Evolutionary conservation across 2,797 vertebrate species (phyloP).

Genomic region (Etheostoma perlongum): DNA sequence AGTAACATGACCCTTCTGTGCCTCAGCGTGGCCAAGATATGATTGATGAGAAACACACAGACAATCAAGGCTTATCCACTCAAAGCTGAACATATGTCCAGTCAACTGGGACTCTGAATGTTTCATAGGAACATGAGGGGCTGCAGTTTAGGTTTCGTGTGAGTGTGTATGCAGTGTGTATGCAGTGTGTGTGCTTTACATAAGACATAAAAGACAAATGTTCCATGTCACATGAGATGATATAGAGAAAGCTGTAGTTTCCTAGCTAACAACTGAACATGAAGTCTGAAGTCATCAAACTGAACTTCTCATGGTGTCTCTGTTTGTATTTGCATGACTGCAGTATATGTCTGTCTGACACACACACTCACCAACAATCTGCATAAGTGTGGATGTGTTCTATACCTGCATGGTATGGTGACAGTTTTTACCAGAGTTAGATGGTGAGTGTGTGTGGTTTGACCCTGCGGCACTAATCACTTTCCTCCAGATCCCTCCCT

Average conservation of each 20-base stretch:
- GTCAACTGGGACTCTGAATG: constrained; percentile 62
- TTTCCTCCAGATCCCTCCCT: constrained; percentile 32
- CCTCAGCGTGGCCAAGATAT: constrained; percentile 11
- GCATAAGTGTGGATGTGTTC: too few species aligned
- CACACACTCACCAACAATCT: neutral
- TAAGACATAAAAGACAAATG: constrained; percentile 13
- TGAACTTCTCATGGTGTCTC: neutral
- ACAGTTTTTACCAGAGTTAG: neutral
- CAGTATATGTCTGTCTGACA: neutral
- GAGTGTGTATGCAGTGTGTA: constrained; percentile 5
- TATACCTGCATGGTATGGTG: neutral
- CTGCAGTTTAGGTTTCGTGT: constrained; percentile 38
- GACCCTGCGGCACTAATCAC: constrained; percentile 46
- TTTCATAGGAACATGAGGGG: constrained; percentile 65
- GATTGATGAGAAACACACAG: constrained; percentile 36
- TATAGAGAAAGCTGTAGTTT: neutral
- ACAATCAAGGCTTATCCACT: constrained; percentile 27
- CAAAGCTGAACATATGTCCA: constrained; percentile 59
- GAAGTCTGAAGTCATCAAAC: neutral
- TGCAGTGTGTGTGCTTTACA: constrained; percentile 4
- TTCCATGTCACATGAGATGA: constrained; percentile 6
- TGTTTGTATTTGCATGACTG: neutral
- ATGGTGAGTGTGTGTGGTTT: constrained; percentile 19
- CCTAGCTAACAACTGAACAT: too few species aligned
- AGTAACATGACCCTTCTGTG: constrained; percentile 24